Conservation (phyloP, 2,113 vertebrate genomes). For the Abramis brama region DNA sequence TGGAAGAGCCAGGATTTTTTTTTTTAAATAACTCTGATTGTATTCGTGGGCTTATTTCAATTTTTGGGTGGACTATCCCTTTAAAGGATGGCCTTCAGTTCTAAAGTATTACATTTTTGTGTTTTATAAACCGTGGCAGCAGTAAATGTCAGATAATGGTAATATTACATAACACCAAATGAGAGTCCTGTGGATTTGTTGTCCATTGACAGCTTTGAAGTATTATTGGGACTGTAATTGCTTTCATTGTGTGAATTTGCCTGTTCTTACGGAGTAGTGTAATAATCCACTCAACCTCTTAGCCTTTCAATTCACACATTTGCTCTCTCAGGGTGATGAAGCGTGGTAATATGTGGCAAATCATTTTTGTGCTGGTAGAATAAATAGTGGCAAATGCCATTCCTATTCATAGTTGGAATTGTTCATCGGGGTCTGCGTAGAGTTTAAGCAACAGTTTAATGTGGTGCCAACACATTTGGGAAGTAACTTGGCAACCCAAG, state of each 20-base stretch:
- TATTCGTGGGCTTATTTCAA: too few relatives aligned
- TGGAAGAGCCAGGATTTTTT: too few relatives aligned
- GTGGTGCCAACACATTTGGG: constrained; percentile 34
- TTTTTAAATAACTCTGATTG: too few relatives aligned
- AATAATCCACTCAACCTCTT: constrained; percentile 36
- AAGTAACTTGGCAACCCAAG: constrained; percentile 39
- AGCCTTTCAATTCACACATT: background rate
- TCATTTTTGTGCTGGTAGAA: background rate
- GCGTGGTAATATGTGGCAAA: background rate
- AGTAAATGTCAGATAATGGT: background rate
- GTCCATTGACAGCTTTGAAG: background rate
- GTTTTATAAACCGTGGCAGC: background rate
- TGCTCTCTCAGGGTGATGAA: background rate
- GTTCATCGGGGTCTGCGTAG: background rate
- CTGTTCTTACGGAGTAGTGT: background rate
- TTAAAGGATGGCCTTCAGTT: background rate
- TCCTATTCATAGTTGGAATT: background rate
- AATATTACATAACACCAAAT: background rate
- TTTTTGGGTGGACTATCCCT: too few relatives aligned
- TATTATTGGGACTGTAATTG: background rate
- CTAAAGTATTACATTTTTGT: background rate
- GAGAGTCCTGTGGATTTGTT: constrained; percentile 13
- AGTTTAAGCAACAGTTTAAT: constrained; percentile 32
- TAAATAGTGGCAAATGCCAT: background rate
- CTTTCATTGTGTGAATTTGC: constrained; percentile 22